phyloP scores from a whole-genome alignment of 1,140 invertebrate species.

The Atta cephalotes region DNA sequence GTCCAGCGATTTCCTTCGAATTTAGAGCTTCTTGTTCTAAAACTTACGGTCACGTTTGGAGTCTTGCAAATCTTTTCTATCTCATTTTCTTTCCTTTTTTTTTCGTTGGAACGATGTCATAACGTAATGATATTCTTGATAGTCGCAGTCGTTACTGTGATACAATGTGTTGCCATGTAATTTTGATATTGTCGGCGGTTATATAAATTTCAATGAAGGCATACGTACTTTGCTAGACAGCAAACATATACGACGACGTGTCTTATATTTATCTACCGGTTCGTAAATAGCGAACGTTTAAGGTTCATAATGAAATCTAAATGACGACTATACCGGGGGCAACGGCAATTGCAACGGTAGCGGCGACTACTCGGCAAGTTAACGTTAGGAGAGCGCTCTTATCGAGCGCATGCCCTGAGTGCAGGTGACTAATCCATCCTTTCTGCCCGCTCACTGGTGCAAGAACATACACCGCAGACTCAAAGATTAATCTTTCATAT shows the following conservation, averaged over 20 bases:
- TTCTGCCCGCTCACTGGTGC: conserved; percentile 68
- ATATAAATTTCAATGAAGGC: conserved; percentile 36
- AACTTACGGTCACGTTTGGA: conserved; percentile 44
- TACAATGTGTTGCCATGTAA: conserved; percentile 1
- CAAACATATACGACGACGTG: conserved; percentile 13
- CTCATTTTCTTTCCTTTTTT: not conserved
- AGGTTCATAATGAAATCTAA: conserved; percentile 78
- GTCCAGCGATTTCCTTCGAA: conserved; percentile 68
- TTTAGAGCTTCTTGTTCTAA: conserved; percentile 66
- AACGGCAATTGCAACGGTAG: conserved; percentile 60
- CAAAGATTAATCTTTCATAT: conserved; percentile 50
- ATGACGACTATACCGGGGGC: conserved; percentile 55
- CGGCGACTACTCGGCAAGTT: conserved; percentile 54
- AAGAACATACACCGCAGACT: conserved; percentile 33
- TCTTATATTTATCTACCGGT: conserved; percentile 46
- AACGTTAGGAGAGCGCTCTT: conserved; percentile 70
- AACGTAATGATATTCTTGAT: not conserved
- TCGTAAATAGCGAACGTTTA: conserved; percentile 56
- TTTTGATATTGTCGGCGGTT: not conserved
- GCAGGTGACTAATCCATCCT: conserved; percentile 74
- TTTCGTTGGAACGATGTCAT: not conserved
- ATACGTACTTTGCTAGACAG: conserved; percentile 16
- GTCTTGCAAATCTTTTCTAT: conserved; percentile 5
- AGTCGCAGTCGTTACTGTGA: not conserved
- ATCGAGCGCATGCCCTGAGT: conserved; percentile 73